Evolutionary conservation across 2,888 invertebrate species (phyloP).

Genomic region (Zhuqinia jingwanae): DNA sequence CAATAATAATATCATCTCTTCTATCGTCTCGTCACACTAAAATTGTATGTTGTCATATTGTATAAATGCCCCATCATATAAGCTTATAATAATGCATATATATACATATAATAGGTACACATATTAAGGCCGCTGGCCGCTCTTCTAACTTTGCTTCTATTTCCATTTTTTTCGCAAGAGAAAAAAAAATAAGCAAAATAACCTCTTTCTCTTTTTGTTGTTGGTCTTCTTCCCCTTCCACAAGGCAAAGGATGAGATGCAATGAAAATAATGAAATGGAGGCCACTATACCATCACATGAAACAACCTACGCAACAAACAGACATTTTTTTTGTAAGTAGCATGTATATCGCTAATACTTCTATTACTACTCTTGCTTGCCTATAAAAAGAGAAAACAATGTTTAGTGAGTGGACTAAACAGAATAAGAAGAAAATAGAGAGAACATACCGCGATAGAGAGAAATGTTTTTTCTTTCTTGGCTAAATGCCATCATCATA

Average conservation of each 20-base stretch:
- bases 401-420: slow-evolving; percentile 35
- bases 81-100: too few species aligned
- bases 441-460: not conserved
- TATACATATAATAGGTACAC: too few species aligned
- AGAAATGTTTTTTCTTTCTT: slow-evolving; percentile 52
- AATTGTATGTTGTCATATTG: too few species aligned
- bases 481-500: slow-evolving; percentile 47
- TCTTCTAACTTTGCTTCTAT: slow-evolving; percentile 5
- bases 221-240: too few species aligned
- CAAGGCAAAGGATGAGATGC: not conserved
- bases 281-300: slow-evolving; percentile 1
- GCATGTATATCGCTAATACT: too few species aligned
- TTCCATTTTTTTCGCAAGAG: too few species aligned
- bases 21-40: not conserved
- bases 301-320: slow-evolving; percentile 19
- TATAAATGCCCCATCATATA: too few species aligned
- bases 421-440: not conserved
- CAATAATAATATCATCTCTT: slow-evolving; percentile 36
- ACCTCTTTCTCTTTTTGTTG: too few species aligned
- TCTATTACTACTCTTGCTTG: too few species aligned
- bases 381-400: slow-evolving; percentile 31
- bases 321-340: not conserved
- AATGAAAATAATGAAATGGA: slow-evolving; percentile 42
- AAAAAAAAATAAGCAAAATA: not conserved
- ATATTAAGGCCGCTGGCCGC: not conserved